phyloP scores from a whole-genome alignment of 2,888 invertebrate genomes.

The Watsonalla cultraria region DNA sequence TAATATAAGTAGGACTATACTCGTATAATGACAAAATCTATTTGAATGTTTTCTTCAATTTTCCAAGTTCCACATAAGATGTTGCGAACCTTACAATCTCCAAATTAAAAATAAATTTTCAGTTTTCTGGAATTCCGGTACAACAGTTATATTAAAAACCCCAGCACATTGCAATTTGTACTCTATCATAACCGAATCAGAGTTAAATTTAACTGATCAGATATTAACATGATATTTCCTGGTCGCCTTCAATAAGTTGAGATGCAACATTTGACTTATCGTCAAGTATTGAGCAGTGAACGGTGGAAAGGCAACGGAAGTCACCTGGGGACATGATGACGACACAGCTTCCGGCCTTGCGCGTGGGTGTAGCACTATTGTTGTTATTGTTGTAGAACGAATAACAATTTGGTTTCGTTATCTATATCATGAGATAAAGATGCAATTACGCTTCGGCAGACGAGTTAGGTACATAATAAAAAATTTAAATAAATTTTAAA shows the following conservation, averaged over 20 bases:
- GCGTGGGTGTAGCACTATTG: constrained; percentile 16
- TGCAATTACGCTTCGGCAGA: no score
- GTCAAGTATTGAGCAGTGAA: constrained; percentile 4
- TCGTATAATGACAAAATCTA: no score
- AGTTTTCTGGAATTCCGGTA: no score
- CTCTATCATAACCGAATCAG: background rate
- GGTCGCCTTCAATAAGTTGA: constrained; percentile 14
- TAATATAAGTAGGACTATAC: no score
- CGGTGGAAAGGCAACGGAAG: constrained; percentile 34
- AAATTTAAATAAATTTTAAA: no score
- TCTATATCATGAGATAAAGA: no score
- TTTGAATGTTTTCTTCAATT: no score
- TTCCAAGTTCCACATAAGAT: no score
- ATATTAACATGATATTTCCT: constrained; percentile 12
- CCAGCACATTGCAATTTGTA: background rate
- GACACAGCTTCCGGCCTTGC: constrained; percentile 32
- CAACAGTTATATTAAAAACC: no score
- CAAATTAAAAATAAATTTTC: no score
- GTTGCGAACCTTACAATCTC: no score
- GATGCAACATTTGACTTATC: constrained; percentile 10
- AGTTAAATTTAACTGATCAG: background rate
- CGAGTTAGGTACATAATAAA: no score
- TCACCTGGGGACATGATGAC: constrained; percentile 44
- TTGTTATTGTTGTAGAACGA: background rate
- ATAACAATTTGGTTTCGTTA: background rate